Evolutionary conservation across 2,888 invertebrate genomes (phyloP).

Genomic region (Melanophora roralis): DNA sequence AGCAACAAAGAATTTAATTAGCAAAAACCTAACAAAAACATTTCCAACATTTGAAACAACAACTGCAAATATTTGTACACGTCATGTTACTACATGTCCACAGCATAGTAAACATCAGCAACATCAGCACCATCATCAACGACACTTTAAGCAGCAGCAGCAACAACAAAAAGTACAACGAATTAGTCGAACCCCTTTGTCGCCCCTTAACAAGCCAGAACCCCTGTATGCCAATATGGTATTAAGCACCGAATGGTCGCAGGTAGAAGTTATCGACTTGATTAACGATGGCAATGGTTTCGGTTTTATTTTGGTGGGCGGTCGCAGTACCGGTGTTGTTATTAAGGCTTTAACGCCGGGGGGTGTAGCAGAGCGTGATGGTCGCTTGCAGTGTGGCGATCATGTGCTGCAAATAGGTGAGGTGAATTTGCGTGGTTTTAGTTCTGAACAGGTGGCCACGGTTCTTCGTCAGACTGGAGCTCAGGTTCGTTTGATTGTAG

Average conservation of each 20-base stretch:
- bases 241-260: constrained; percentile 99
- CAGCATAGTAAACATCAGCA: constrained; percentile 38
- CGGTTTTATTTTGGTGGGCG: constrained; percentile 99
- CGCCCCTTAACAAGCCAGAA: constrained; percentile 8
- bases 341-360: constrained; percentile 98
- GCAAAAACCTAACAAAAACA: constrained; percentile 44
- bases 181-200: background rate
- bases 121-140: constrained; percentile 25
- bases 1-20: constrained; percentile 28
- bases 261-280: constrained; percentile 99
- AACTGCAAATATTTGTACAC: constrained; percentile 49
- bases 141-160: constrained; percentile 21
- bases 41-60: constrained; percentile 42
- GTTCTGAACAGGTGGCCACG: constrained; percentile 95
- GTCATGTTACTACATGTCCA: constrained; percentile 59
- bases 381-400: constrained; percentile 96
- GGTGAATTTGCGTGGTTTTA: constrained; percentile 96
- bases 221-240: constrained; percentile 78
- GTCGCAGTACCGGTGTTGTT: constrained; percentile 98
- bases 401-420: constrained; percentile 97
- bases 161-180: constrained; percentile 38
- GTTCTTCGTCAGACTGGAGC: constrained; percentile 84
- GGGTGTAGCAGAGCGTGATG: constrained; percentile 97
- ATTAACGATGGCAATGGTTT: constrained; percentile 98
- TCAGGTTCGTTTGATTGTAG: constrained; percentile 91